Percentiles rank a stretch among this genome's conserved stretches.
These are phyloP conservation scores for Epirrhoe alternata DNA, from an alignment of 2,888 invertebrate genomes.

Conservation along the genomic window DNA sequence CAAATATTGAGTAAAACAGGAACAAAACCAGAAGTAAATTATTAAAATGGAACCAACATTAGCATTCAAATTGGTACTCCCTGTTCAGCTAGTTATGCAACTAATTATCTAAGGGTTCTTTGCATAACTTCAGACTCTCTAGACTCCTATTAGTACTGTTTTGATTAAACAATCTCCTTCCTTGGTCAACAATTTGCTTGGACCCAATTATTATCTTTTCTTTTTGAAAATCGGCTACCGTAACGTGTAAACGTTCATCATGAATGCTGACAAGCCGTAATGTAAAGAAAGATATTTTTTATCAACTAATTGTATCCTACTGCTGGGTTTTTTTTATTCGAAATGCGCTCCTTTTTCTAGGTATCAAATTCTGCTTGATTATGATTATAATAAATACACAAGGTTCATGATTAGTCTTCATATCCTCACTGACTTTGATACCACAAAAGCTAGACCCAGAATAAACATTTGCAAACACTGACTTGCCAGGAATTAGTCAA, in stretches of 20 bases:
- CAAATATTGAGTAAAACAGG: neutral
- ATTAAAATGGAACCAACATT: neutral
- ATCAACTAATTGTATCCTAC: no score
- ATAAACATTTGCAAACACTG: no score
- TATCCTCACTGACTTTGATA: no score
- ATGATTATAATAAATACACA: no score
- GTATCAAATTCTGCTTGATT: no score
- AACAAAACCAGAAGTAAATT: neutral
- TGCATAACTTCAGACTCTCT: conserved; percentile 8
- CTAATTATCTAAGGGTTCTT: neutral
- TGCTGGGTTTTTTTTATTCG: no score
- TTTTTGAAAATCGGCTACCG: neutral
- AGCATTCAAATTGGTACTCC: neutral
- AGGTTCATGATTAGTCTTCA: no score
- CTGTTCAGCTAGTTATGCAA: conserved; percentile 1
- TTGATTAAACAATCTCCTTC: conserved; percentile 14
- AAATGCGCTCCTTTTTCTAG: no score
- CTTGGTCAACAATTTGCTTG: conserved; percentile 14
- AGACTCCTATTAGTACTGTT: conserved; percentile 2
- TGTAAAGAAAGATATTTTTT: no score
- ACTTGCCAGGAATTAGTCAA: no score
- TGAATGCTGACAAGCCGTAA: no score
- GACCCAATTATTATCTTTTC: conserved; percentile 11
- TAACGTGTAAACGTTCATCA: neutral
- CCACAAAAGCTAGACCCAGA: no score